Conservation (phyloP, 2,113 vertebrate species). For the Catharus fuscescens region DNA sequence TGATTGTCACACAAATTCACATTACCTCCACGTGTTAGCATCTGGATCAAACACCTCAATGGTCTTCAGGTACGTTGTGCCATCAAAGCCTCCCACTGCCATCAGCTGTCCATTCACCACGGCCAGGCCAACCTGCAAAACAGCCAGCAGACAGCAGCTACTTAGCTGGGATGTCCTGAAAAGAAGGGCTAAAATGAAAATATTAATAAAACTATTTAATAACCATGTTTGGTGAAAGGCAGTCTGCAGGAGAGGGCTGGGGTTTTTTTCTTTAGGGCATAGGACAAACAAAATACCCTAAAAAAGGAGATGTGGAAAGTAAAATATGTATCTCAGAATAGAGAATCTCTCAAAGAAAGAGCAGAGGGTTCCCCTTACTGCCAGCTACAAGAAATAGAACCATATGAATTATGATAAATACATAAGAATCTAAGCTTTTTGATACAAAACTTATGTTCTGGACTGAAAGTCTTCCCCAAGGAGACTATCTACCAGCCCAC, state of each 20-base stretch:
- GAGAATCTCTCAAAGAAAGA: background rate
- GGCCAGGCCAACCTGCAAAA: conserved; percentile 89
- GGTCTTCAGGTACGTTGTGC: conserved; percentile 97
- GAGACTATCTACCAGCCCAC: background rate
- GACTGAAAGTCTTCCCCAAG: background rate
- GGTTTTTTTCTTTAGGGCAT: background rate
- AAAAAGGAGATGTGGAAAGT: background rate
- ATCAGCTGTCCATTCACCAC: conserved; percentile 98
- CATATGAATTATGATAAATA: background rate
- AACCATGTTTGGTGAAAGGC: background rate
- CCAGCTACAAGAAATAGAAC: background rate
- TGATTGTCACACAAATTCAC: background rate
- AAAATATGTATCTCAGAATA: background rate
- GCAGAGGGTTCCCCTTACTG: background rate
- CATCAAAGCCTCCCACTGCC: conserved; percentile 98
- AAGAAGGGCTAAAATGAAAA: background rate
- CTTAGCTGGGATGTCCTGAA: background rate
- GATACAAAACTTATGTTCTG: background rate
- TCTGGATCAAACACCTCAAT: conserved; percentile 99
- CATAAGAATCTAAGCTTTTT: background rate
- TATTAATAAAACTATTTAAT: background rate
- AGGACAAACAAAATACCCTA: background rate
- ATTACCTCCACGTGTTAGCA: conserved; percentile 97
- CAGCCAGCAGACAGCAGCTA: background rate
- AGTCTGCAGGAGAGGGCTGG: background rate